phyloP scores from a whole-genome alignment of 2,113 vertebrate genomes.

The Istiophorus platypterus region DNA sequence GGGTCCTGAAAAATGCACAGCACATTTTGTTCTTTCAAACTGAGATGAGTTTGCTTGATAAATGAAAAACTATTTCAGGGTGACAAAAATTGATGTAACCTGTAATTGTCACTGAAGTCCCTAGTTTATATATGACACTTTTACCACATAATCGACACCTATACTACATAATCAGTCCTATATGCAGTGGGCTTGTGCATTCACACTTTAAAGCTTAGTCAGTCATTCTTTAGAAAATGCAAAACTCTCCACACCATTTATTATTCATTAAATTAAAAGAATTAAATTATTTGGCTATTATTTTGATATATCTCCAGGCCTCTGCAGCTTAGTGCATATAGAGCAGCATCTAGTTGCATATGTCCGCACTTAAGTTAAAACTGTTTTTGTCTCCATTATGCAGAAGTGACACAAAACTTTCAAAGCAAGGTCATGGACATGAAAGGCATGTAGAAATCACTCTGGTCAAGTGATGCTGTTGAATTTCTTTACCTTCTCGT shows the following conservation, averaged over 20 bases:
- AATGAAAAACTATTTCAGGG: background rate
- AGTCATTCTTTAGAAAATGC: background rate
- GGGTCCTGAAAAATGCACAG: background rate
- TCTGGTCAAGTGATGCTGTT: slow-evolving; percentile 11
- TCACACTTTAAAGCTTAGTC: background rate
- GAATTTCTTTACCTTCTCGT: slow-evolving; percentile 7
- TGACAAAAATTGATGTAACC: background rate
- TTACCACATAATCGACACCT: no score
- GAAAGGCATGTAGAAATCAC: slow-evolving; percentile 11
- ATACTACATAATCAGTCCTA: no score
- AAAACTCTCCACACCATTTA: background rate
- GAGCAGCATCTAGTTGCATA: slow-evolving; percentile 4
- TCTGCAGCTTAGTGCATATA: background rate
- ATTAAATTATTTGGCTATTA: background rate
- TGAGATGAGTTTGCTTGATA: slow-evolving; percentile 5
- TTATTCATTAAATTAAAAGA: background rate
- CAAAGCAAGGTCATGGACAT: slow-evolving; percentile 31
- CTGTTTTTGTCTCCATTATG: slow-evolving; percentile 12
- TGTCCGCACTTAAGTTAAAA: slow-evolving; percentile 21
- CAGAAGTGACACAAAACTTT: slow-evolving; percentile 40
- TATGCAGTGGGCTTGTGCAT: background rate
- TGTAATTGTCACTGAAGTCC: background rate
- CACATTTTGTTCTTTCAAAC: slow-evolving; percentile 10
- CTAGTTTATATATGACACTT: background rate
- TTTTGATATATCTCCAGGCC: background rate